Evolutionary conservation across 1,140 invertebrate genomes (phyloP), one percentile per base, ranked within the genome.

Genomic region (Aradophagus sp.): DNA sequence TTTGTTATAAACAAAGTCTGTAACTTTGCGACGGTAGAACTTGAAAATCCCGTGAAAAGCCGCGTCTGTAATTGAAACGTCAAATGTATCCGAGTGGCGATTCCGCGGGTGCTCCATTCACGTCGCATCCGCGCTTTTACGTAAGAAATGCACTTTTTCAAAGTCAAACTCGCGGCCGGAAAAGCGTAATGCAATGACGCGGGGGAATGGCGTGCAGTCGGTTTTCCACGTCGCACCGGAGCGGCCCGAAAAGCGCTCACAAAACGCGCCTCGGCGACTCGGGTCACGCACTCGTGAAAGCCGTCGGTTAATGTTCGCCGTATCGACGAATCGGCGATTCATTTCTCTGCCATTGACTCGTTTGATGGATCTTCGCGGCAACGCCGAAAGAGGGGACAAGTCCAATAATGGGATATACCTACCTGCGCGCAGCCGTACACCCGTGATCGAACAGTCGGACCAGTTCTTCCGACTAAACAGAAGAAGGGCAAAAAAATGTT

Each of bases 141-240:
- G 35, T 48, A 48, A 68, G 48, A 55, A 55, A 48, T 55, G 61
- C 50, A 53, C 53, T 59, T 53, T 59, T 47, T 47, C 35, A 32
- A 53, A 59, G 41, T 55, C 47, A 26, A 50, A 59, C 14, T 20
- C 47, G 44, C 19, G 12, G 26, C 4, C 35, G 47, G 52, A 59
- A 68, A 68, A 68, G 32, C 55, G 45, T 67, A 67, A 50, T 38
- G 63, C 63, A 58, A 58, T 67, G 55, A 67, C 58, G 52, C 42
- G 27, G 63, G 53, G 34, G 58, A 67, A 67, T 67, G 56, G 63
- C 63, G 59, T 67, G 47, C 53, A 45, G 47, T 47, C 47, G 50
- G 52, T 67, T 59, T 67, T 59, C 47, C 31, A 26, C 50, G 50
- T 55, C 35, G 27, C 8, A 4, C 20, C 8, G 42, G 19, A 47